Base-by-base conservation (phyloP, 2,113 vertebrate species). In the Larimichthys crocea region DNA sequence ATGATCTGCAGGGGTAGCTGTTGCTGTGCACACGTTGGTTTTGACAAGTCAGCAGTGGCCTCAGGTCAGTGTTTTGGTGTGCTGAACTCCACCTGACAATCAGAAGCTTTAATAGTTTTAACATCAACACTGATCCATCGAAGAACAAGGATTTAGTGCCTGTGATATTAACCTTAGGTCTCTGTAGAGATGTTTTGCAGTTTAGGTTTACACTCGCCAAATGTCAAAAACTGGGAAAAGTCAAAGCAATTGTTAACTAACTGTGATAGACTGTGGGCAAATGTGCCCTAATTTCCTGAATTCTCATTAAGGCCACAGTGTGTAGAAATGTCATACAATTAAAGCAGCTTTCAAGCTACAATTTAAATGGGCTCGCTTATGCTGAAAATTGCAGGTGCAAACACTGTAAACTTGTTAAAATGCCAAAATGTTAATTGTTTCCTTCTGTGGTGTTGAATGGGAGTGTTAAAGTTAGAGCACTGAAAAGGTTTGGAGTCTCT, bases 1-100 rank as follows among this genome's bases (percentile, higher is more conserved):
- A 67, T 20, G 61, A 80, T 82, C 62, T 78, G 50, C 80, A 59
- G 64, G 64, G 76, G 50, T 83, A 79, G 82, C 59, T 74, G 61
- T 59, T 44, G 24, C 24, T 24, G 84, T 52, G 59, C 29, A 55
- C 40, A 49, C 10, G 8, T 29, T 55, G 62, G 31, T 63, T 75
- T 72, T 56, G 73, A 44, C 10, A 40, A 50, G 57, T 72, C 82
- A 79, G 66, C 83, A 70, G 44, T 60, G 26, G 78, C 64, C 61
- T 83, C 20, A 16, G 73, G 74, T 76, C 72, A 65, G 31, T 76
- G 52, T 59, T 60, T 65, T 35, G 59, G 57, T 63, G n/a, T 44
- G 7, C 40, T 48, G 76, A 59, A 12, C 31, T n/a, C 65, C 61
- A 42, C 67, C 62, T 48, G 67, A 50, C 70, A 63, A 74, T 78